These are phyloP conservation scores for Falco punctatus DNA, from an alignment of 2,113 vertebrate genomes.

Conservation along the genomic window DNA sequence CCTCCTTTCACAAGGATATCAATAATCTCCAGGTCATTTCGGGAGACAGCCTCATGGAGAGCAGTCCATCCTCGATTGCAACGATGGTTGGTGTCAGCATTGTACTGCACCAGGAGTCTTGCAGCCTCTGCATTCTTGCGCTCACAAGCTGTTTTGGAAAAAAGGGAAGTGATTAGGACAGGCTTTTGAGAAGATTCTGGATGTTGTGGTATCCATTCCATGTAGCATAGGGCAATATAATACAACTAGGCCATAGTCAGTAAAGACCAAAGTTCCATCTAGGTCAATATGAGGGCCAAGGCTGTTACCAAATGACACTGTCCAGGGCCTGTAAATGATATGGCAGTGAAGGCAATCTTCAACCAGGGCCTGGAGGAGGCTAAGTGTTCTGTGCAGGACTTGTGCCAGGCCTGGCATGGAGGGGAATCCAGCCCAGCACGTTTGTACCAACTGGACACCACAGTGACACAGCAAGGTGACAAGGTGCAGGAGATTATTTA, in stretches of 20 bases:
- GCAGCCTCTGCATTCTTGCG: slow-evolving; percentile 78
- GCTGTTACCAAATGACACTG: not conserved
- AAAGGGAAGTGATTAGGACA: not conserved
- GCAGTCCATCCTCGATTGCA: slow-evolving; percentile 89
- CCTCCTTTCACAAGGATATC: slow-evolving; percentile 88
- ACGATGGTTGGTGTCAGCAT: slow-evolving; percentile 79
- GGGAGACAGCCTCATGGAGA: slow-evolving; percentile 86
- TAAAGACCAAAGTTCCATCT: not conserved
- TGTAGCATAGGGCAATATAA: not conserved
- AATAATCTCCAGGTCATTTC: slow-evolving; percentile 86
- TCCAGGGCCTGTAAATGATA: not conserved
- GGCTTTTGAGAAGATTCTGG: not conserved
- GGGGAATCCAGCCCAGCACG: not conserved
- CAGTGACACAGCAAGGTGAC: not conserved
- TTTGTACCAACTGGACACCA: not conserved
- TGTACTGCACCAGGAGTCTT: slow-evolving; percentile 78
- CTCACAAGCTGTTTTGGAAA: slow-evolving; percentile 85
- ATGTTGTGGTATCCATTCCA: not conserved
- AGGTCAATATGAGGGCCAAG: not conserved
- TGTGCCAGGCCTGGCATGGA: not conserved
- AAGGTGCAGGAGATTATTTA: not conserved
- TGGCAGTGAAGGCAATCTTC: not conserved
- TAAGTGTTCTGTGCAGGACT: not conserved
- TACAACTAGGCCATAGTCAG: not conserved
- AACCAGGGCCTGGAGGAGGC: not conserved